These are phyloP conservation scores for Leptopilina drosophilae DNA, from an alignment of 2,888 invertebrate genomes.

Conservation along the genomic window DNA sequence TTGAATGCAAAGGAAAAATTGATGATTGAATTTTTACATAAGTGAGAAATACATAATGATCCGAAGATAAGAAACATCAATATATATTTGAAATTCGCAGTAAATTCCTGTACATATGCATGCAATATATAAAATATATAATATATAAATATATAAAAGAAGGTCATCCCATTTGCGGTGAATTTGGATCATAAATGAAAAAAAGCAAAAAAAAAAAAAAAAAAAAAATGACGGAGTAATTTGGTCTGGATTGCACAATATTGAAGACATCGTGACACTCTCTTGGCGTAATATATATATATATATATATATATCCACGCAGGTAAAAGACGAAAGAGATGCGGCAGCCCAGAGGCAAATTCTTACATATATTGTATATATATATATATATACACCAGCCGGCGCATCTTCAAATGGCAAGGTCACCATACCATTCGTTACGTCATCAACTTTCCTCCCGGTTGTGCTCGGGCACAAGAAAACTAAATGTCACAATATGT, in stretches of 20 bases:
- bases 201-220: too few relatives aligned
- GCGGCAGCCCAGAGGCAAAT: slow-evolving; percentile 56
- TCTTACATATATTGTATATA: too few relatives aligned
- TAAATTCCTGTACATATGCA: too few relatives aligned
- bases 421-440: slow-evolving; percentile 57
- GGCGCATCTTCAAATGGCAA: slow-evolving; percentile 63
- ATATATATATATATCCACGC: slow-evolving; percentile 39
- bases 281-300: slow-evolving; percentile 3
- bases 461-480: slow-evolving; percentile 47
- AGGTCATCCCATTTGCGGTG: neutral
- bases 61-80: too few relatives aligned
- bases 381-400: neutral
- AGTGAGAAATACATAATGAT: too few relatives aligned
- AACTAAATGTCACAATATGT: slow-evolving; percentile 60
- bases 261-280: slow-evolving; percentile 27
- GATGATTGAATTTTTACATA: too few relatives aligned
- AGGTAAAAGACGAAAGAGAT: slow-evolving; percentile 52
- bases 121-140: neutral
- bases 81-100: too few relatives aligned
- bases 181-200: slow-evolving; percentile 2
- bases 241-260: slow-evolving; percentile 29
- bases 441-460: slow-evolving; percentile 59
- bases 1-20: too few relatives aligned
- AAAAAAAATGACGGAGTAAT: neutral
- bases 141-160: neutral